Evolutionary conservation across 2,797 vertebrate species (phyloP).

Genomic region (Intellagama lesueurii): DNA sequence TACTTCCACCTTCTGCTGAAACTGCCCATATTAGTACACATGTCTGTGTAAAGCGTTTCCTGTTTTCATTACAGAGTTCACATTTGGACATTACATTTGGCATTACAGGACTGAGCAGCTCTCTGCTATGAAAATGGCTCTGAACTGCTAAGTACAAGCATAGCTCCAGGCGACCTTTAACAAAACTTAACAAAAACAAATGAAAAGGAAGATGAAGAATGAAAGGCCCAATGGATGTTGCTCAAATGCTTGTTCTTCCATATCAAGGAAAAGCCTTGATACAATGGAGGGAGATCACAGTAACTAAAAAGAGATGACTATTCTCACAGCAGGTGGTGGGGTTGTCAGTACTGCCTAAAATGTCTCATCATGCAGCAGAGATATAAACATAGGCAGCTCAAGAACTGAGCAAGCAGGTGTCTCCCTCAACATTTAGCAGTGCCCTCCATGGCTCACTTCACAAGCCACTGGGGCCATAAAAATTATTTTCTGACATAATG

Average conservation of each 20-base stretch:
- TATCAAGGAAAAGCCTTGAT: background rate
- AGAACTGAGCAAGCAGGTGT: no score
- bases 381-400: background rate
- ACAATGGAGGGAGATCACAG: background rate
- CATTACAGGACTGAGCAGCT: no score
- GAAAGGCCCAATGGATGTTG: background rate
- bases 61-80: background rate
- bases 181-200: background rate
- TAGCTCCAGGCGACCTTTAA: no score
- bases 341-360: background rate
- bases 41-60: background rate
- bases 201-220: background rate
- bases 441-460: no score
- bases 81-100: no score
- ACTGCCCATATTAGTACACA: no score
- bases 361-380: background rate
- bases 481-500: background rate
- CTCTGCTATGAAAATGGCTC: background rate
- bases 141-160: background rate
- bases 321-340: background rate
- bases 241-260: background rate
- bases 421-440: no score
- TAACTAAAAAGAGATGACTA: background rate
- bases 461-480: no score
- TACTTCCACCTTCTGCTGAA: background rate